A percentile compares a stretch with the other conserved stretches of the same genome.
phyloP scores from a whole-genome alignment of 23 tunicate genomes.

The Botrylloides violaceus region DNA sequence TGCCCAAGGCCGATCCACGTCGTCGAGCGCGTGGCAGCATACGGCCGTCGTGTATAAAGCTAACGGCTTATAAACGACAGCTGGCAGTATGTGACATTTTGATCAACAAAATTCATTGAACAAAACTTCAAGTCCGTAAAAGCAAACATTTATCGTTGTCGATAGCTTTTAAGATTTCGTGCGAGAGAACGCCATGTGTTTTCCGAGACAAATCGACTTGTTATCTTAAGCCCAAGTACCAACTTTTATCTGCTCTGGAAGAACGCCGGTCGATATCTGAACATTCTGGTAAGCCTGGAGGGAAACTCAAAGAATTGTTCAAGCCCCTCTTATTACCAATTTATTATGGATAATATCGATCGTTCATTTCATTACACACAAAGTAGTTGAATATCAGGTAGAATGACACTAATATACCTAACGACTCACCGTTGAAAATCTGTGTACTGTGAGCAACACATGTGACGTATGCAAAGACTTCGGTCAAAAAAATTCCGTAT shows the following conservation, averaged over 20 bases:
- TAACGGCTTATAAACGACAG: not conserved
- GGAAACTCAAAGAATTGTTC: not conserved
- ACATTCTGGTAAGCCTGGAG: not conserved
- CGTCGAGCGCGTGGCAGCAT: too few relatives aligned
- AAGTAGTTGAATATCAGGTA: too few relatives aligned
- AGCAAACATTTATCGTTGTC: not conserved
- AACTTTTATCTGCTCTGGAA: constrained; percentile 4
- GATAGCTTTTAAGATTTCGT: constrained; percentile 2
- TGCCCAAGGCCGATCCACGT: too few relatives aligned
- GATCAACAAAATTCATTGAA: not conserved
- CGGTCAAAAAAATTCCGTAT: too few relatives aligned
- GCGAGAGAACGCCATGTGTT: constrained; percentile 22
- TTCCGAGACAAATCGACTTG: constrained; percentile 9
- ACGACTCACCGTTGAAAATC: too few relatives aligned
- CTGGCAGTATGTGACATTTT: not conserved
- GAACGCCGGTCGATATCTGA: not conserved
- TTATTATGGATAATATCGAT: not conserved
- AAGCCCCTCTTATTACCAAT: not conserved
- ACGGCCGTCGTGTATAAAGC: too few relatives aligned
- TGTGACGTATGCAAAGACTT: too few relatives aligned
- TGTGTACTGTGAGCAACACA: too few relatives aligned
- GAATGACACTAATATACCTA: too few relatives aligned
- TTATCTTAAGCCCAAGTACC: not conserved
- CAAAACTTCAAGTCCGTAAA: not conserved
- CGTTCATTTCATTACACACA: not conserved